Conservation (phyloP, 2,797 vertebrate genomes). For the Remorina albescens region DNA sequence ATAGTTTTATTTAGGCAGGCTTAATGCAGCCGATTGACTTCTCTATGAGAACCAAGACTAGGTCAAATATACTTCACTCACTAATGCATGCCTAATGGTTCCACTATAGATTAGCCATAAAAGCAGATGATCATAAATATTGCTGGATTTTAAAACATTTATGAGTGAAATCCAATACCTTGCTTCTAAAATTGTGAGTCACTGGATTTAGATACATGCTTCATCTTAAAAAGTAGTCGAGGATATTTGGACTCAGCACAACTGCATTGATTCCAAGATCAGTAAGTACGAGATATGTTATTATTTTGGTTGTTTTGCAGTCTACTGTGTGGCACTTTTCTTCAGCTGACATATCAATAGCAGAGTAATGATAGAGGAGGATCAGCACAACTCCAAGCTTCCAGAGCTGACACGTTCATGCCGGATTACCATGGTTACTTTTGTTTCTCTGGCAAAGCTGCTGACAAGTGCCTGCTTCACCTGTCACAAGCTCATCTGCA, state of each 20-base stretch:
- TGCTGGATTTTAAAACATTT: slow-evolving; percentile 81
- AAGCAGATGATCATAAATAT: slow-evolving; percentile 80
- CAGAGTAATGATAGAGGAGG: slow-evolving; percentile 51
- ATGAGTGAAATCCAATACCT: slow-evolving; percentile 79
- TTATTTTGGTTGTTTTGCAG: slow-evolving; percentile 52
- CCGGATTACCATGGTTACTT: slow-evolving; percentile 59
- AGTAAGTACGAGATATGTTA: slow-evolving; percentile 40
- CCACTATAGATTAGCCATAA: slow-evolving; percentile 80
- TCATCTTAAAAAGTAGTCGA: slow-evolving; percentile 43
- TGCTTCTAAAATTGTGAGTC: slow-evolving; percentile 59
- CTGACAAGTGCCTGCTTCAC: slow-evolving; percentile 52
- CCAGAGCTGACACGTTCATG: slow-evolving; percentile 54
- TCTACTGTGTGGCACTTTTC: slow-evolving; percentile 19
- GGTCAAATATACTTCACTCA: slow-evolving; percentile 79
- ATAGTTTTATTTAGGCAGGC: slow-evolving; percentile 79
- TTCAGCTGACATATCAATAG: slow-evolving; percentile 39
- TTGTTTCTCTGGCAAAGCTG: slow-evolving; percentile 31
- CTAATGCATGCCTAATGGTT: slow-evolving; percentile 85
- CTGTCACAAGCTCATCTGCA: slow-evolving; percentile 56
- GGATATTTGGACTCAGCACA: slow-evolving; percentile 63
- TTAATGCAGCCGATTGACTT: slow-evolving; percentile 82
- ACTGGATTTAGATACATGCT: slow-evolving; percentile 38
- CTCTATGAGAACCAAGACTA: slow-evolving; percentile 77
- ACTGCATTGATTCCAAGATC: slow-evolving; percentile 28
- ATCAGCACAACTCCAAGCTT: slow-evolving; percentile 37